Evolutionary conservation across 2,888 invertebrate genomes (phyloP).

Genomic region (Cheilosia soror): DNA sequence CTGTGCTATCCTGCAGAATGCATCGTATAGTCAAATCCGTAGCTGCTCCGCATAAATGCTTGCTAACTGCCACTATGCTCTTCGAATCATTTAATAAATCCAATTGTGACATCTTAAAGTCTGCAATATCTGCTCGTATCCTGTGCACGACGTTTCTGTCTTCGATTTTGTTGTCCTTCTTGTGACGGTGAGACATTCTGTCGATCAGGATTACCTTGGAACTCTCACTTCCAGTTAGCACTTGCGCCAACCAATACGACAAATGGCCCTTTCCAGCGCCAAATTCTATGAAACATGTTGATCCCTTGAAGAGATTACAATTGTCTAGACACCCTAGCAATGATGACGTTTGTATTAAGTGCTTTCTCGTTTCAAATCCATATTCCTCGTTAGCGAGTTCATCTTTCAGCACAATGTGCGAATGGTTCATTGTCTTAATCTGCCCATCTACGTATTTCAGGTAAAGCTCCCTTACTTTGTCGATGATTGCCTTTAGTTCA

Average conservation of each 20-base stretch:
- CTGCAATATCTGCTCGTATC: constrained; percentile 92
- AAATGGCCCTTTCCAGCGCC: constrained; percentile 96
- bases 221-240: constrained; percentile 84
- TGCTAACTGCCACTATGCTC: constrained; percentile 90
- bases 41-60: constrained; percentile 95
- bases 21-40: constrained; percentile 92
- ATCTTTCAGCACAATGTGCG: constrained; percentile 84
- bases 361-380: constrained; percentile 88
- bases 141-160: constrained; percentile 85
- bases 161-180: constrained; percentile 88
- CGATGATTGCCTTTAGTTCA: constrained; percentile 83
- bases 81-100: constrained; percentile 82
- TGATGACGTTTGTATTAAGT: constrained; percentile 91
- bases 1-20: constrained; percentile 80
- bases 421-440: constrained; percentile 82
- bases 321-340: constrained; percentile 89
- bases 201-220: constrained; percentile 90
- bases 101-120: constrained; percentile 87
- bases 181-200: constrained; percentile 92
- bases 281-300: constrained; percentile 92
- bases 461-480: constrained; percentile 84
- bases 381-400: constrained; percentile 86
- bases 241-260: constrained; percentile 90
- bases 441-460: constrained; percentile 79
- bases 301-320: constrained; percentile 85